Percentiles rank a stretch among this genome's conserved stretches.
Conservation (phyloP, 1,140 invertebrate species). For the Phenacoccus solenopsis region DNA sequence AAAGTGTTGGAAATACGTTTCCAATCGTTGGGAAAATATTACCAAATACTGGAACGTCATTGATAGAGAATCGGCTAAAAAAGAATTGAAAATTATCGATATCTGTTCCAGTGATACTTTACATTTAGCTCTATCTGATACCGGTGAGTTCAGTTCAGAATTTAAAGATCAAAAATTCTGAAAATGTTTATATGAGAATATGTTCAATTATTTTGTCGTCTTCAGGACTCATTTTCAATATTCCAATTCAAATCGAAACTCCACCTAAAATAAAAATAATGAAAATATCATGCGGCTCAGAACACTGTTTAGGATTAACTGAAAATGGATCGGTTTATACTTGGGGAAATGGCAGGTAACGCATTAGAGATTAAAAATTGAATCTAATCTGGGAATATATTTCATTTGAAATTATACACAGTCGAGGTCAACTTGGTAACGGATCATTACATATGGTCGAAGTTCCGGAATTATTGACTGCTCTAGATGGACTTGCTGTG, state of each 20-base stretch:
- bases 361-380: constrained; percentile 23
- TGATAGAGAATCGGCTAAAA: background rate
- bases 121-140: constrained; percentile 15
- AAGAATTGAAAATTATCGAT: background rate
- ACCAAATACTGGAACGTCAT: background rate
- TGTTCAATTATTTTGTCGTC: background rate
- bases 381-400: constrained; percentile 17
- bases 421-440: constrained; percentile 73
- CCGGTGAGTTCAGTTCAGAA: background rate
- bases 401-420: constrained; percentile 36
- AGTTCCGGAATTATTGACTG: constrained; percentile 48
- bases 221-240: constrained; percentile 20
- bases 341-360: constrained; percentile 68
- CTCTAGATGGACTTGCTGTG: constrained; percentile 54
- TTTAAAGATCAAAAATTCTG: too few relatives aligned
- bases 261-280: constrained; percentile 25
- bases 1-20: constrained; percentile 18
- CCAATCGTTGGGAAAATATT: constrained; percentile 17
- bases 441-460: constrained; percentile 48
- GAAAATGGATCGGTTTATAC: constrained; percentile 57
- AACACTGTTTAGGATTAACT: constrained; percentile 61
- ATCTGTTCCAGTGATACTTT: constrained; percentile 20
- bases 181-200: background rate
- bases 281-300: constrained; percentile 59
- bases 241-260: constrained; percentile 13